Base-by-base conservation (phyloP, 2,113 vertebrate species). In the Oncorhynchus gorbuscha region DNA sequence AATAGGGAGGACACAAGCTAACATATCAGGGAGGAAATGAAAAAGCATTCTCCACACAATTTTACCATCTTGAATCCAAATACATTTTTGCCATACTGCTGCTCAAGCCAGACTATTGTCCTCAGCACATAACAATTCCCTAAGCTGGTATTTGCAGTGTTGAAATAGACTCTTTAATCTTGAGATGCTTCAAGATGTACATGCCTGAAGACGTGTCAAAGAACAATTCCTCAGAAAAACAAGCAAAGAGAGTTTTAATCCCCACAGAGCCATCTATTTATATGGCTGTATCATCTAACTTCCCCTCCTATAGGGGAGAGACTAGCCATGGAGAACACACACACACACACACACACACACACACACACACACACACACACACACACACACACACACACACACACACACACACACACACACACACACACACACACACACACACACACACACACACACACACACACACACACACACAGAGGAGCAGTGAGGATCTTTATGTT, bases 191-290 rank as follows among this genome's bases (percentile, higher is more conserved):
- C 67, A 62, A 39, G 76, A 32, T 82, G 77, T 35, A 69, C 30
- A 66, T 16, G 78, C 76, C 83, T 20, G 51, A 78, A 74, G 84
- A 85, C 3, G 72, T 68, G 71, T 75, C 74, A 69, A 75, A 76
- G 68, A 58, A 76, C 74, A 74, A 76, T 83, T 84, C 79, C 75
- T 86, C 76, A 81, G 74, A 81, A 74, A 85, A 86, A 87, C 77
- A 68, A 85, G 76, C 81, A 83, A 82, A 81, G 71, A 73, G 22
- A 72, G 67, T 80, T 83, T 78, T 84, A 74, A 72, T 86, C 79
- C 73, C 80, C 74, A 74, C 61, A 74, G 84, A 87, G 75, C 75
- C 39, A 84, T 75, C 79, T 88, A 87, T 91, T 89, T 86, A 86
- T 88, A 82, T 80, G 85, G 74, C 76, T 83, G 76, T 65, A 77